These are phyloP conservation scores for Enteromius anoplus DNA, from an alignment of 2,797 vertebrate species.

Conservation along the genomic window DNA sequence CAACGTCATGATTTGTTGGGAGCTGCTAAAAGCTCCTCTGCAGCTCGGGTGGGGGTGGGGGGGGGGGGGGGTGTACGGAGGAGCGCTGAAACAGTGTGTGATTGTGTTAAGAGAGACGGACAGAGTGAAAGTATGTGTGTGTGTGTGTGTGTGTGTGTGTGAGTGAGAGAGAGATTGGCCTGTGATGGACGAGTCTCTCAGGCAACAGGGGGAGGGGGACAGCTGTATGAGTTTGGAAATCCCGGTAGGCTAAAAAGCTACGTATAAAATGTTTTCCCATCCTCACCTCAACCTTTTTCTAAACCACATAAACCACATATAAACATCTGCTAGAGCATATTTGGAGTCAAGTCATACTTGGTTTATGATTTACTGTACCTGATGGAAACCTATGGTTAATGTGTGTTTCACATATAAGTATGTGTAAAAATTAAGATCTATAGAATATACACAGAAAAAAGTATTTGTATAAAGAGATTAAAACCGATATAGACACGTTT, in stretches of 20 bases:
- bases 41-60: conserved; percentile 13
- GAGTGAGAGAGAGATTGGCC: neutral
- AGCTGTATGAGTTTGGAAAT: conserved; percentile 18
- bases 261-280: neutral
- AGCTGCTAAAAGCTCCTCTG: conserved; percentile 45
- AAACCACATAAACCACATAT: neutral
- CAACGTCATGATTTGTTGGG: conserved; percentile 24
- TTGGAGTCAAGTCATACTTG: neutral
- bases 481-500: neutral
- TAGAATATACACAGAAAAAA: neutral
- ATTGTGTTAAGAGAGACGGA: conserved; percentile 37
- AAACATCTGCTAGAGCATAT: neutral
- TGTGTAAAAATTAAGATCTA: neutral
- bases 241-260: neutral
- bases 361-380: neutral
- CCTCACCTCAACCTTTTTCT: neutral
- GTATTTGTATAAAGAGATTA: neutral
- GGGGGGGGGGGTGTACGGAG: conserved; percentile 1
- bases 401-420: neutral
- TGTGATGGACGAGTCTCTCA: neutral
- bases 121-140: neutral
- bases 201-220: neutral
- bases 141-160: neutral
- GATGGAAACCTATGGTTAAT: neutral
- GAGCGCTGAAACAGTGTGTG: conserved; percentile 34